Base-by-base conservation (phyloP, 2,888 invertebrate species). In the Catonia carolina region DNA sequence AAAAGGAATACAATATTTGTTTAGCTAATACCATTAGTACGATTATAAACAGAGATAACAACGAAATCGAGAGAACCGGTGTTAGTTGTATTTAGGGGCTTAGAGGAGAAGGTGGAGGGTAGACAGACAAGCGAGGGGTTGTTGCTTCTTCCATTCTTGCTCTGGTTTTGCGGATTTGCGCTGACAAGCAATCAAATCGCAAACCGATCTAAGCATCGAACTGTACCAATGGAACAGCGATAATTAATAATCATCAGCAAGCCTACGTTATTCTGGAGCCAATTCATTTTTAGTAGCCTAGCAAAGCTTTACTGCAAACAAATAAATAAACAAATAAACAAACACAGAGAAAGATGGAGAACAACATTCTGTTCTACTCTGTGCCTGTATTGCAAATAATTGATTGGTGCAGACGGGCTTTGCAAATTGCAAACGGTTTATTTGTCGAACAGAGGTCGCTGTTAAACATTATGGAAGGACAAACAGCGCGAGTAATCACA, bases 351-450 rank as follows among this genome's bases (percentile, higher is more conserved):
- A 20, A 12, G n/a, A 20, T 5, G 20, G 5, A 23, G 41, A 41
- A 41, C 17, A 3, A 41, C 41, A 20, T 41, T 22, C 18, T 20
- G 27, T 8, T 27, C 27, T 27, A 27, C 45, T 36, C 52, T 23
- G 22, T 33, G 48, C 17, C 51, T 22, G 51, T 51, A 48, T 45
- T 20, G 53, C 57, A 53, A 57, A 57, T 53, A 57, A 57, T 57
- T 57, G 57, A 57, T 57, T 57, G 53, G 57, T 52, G 57, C 47
- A 53, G 53, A 53, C 53, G 47, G 56, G 53, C 49, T 39, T 52
- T 41, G 57, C 57, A 57, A 57, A 57, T 57, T 57, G 57, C 53
- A 18, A 53, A 52, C 52, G 57, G 52, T 56, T 56, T 56, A 56
- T 56, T 56, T 56, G 56, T 41, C 45, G 47, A 52, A 23, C 50